A percentile compares a stretch with the other conserved stretches of the same genome.
Evolutionary conservation across 1,140 invertebrate species (phyloP).

Genomic region (Listronotus oregonensis): DNA sequence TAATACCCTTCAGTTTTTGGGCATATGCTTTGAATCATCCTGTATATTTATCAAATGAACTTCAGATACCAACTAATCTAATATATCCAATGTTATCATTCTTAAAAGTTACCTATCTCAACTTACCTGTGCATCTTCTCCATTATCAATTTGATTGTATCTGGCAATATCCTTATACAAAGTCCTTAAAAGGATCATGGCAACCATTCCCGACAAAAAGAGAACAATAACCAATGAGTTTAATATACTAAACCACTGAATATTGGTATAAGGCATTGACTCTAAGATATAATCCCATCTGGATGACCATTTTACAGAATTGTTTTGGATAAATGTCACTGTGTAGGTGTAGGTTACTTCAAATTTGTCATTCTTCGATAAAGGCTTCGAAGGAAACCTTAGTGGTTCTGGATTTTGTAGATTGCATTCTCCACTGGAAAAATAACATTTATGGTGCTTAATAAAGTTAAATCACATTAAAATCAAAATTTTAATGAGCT

Average conservation of each 20-base stretch:
- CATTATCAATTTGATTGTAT: slow-evolving; percentile 96
- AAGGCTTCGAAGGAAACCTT: slow-evolving; percentile 61
- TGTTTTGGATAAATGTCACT: slow-evolving; percentile 79
- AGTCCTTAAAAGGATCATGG: slow-evolving; percentile 97
- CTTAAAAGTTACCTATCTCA: background rate
- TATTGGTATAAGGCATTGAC: slow-evolving; percentile 97
- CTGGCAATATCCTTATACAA: slow-evolving; percentile 98
- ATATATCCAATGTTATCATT: too few species aligned
- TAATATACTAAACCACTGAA: slow-evolving; percentile 97
- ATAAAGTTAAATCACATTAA: background rate
- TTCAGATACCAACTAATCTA: too few species aligned
- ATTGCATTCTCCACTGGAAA: slow-evolving; percentile 29
- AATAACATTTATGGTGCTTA: background rate
- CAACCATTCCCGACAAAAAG: slow-evolving; percentile 97
- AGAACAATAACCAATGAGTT: slow-evolving; percentile 89
- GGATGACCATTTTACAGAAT: slow-evolving; percentile 95
- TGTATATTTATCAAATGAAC: too few species aligned
- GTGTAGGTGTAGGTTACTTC: slow-evolving; percentile 87
- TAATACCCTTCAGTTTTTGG: too few species aligned
- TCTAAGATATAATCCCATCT: slow-evolving; percentile 99
- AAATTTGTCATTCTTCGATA: slow-evolving; percentile 59
- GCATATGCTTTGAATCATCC: too few species aligned
- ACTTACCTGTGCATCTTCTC: slow-evolving; percentile 85
- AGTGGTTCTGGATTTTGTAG: slow-evolving; percentile 31
- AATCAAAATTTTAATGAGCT: too few species aligned